Evolutionary conservation across 2,888 invertebrate genomes (phyloP), one percentile per base, ranked within the genome.

Genomic region (Myopa testacea): DNA sequence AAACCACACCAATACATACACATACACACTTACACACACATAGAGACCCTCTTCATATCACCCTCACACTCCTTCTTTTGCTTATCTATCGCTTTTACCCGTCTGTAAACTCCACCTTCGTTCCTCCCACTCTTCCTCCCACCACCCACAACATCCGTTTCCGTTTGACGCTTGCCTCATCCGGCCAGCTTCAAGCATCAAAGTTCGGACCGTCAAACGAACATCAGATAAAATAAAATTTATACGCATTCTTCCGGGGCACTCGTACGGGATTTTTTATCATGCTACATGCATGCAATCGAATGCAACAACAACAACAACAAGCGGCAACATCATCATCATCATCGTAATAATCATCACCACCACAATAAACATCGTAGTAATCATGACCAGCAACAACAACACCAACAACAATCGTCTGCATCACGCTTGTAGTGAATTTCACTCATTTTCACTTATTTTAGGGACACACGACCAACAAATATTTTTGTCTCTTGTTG

Each of bases 161-260:
- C 75, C 67, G 55, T 40, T 67, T n/a, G 34, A 65, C n/a, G 55
- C 55, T 55, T n/a, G 55, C 55, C 55, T 55, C 55, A 55, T 55
- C 55, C 55, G 55, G 14, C 8, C 10, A n/a, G 55, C 26, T 55
- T 14, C 55, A 19, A 55, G 62, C n/a, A 45, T 45, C 34, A 12
- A 16, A 7, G 26, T 52, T 38, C 75, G 75, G 37, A 63, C 62
- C 38, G 76, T 76, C 72, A 76, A 78, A 78, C 68, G 79, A 80
- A 85, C 84, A 86, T 86, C 87, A 87, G 86, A 87, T 86, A 86
- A 86, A 81, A 83, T 82, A 79, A 84, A 86, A 86, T 86, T 86
- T 86, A 86, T 86, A 87, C 87, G 86, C 87, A 85, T 82, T 86
- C 87, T 85, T 87, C 87, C 86, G 78, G 26, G 55, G n/a, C 26